Evolutionary conservation across 2,113 vertebrate genomes (phyloP).

Genomic region (Varanus salvator): DNA sequence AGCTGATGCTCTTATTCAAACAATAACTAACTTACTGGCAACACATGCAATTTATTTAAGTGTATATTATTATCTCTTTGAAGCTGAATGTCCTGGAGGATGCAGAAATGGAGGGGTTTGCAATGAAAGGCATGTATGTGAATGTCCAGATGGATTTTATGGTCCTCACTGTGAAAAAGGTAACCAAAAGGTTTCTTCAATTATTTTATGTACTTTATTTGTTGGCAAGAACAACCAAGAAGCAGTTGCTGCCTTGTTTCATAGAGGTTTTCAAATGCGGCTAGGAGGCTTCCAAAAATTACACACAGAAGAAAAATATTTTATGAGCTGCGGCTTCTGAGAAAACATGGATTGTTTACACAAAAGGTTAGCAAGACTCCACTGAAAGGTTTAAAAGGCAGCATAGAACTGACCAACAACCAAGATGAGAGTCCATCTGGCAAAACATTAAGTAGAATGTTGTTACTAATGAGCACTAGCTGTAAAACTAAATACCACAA

Average conservation of each 20-base stretch:
- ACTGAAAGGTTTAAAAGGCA: slow-evolving; percentile 26
- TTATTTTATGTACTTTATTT: background rate
- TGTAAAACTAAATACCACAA: slow-evolving; percentile 39
- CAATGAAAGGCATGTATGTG: slow-evolving; percentile 86
- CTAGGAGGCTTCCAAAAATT: background rate
- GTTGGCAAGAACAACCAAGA: slow-evolving; percentile 9
- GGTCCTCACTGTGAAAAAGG: slow-evolving; percentile 92
- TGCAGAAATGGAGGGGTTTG: slow-evolving; percentile 90
- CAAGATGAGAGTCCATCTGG: slow-evolving; percentile 45
- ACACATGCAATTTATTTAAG: slow-evolving; percentile 3
- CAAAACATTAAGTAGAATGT: slow-evolving; percentile 53
- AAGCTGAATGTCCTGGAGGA: slow-evolving; percentile 89
- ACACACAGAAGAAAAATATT: slow-evolving; percentile 34
- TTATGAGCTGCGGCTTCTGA: slow-evolving; percentile 1
- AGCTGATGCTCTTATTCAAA: background rate
- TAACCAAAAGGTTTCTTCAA: slow-evolving; percentile 61
- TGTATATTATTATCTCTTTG: slow-evolving; percentile 59
- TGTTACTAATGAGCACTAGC: slow-evolving; percentile 58
- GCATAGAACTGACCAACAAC: slow-evolving; percentile 23
- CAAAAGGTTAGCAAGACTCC: slow-evolving; percentile 45
- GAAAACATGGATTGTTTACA: slow-evolving; percentile 37
- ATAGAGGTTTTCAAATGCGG: slow-evolving; percentile 40
- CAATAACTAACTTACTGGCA: background rate
- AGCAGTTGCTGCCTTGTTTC: slow-evolving; percentile 13
- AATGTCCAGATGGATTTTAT: slow-evolving; percentile 90